Base-by-base conservation (phyloP, 2,888 invertebrate genomes). In the Lasius fuliginosus region DNA sequence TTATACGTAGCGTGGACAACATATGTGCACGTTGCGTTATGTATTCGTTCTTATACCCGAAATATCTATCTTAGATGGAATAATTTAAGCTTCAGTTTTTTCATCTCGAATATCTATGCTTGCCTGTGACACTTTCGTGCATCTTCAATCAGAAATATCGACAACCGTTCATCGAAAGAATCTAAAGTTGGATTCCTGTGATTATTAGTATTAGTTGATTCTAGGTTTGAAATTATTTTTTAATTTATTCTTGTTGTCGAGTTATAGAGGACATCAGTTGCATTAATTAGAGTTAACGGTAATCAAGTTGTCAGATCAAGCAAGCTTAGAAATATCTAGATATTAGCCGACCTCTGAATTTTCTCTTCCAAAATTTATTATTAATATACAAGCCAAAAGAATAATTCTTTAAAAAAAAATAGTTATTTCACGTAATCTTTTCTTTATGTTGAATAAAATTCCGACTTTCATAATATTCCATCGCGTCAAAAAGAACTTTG, bases 61-160 rank as follows among this genome's bases (percentile, higher is more conserved):
- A 88, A 86, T 53, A 84, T 82, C 81, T 76, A 85, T 79, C 84
- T 84, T 76, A 49, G 56, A 64, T 33, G 62, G 33, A 64, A 64
- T 30, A 64, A 82, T 76, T 53, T 73, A 62, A 56, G 30, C 64
- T 65, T 53, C 58, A 30, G 30, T 71, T 75, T 53, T 69, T 71
- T 53, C 36, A 58, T 30, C 11, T 56, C 5, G 27, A 87, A 58
- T 64, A 49, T 18, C 6, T 65, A 65, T 23, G 6, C 9, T 9
- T 15, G 12, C 3, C 46, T 11, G 46, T 42, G 6, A 3, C 15
- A 42, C 2, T 68, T n/a, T 49, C 4, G 53, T 5, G 36, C 36
- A 36, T 36, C 36, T 36, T 36, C 5, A 36, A 36, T 36, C 36
- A 36, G 36, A 36, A 36, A 36, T 36, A 2, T 36, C 36, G 36